phyloP scores from a whole-genome alignment of 2,797 vertebrate species.

The Gambusia yucatana region DNA sequence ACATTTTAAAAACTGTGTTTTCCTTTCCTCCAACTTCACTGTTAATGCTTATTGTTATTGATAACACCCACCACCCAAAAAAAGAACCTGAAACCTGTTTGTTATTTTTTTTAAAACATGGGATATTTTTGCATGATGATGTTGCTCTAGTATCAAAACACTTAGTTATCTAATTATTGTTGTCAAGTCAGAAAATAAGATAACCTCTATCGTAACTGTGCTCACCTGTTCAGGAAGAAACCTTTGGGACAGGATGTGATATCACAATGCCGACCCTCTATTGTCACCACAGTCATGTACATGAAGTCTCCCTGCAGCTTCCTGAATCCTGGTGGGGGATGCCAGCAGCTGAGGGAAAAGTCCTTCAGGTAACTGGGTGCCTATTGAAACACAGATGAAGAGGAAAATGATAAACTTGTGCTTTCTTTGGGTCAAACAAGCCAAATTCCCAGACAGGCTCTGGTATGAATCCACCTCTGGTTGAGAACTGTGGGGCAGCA shows the following conservation, averaged over 20 bases:
- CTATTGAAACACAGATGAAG: constrained; percentile 57
- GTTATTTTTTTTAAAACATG: not conserved
- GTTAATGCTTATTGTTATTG: not conserved
- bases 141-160: not conserved
- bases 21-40: not conserved
- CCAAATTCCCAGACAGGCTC: not conserved
- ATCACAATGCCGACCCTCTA: constrained; percentile 80
- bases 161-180: not conserved
- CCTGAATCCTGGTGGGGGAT: constrained; percentile 84
- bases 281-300: constrained; percentile 80
- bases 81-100: not conserved
- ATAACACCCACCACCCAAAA: not conserved
- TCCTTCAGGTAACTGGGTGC: constrained; percentile 76
- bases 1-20: not conserved
- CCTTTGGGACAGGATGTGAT: constrained; percentile 84
- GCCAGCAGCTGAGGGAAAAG: constrained; percentile 86
- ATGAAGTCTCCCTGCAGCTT: constrained; percentile 86
- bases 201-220: not conserved
- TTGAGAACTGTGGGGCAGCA: constrained; percentile 81
- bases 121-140: not conserved
- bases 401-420: not conserved
- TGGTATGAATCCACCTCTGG: constrained; percentile 68
- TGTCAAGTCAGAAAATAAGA: not conserved
- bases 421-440: not conserved
- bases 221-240: constrained; percentile 83